Evolutionary conservation across 2,888 invertebrate genomes (phyloP), one percentile per base, ranked within the genome.

Genomic region (Drosophila diplacantha): DNA sequence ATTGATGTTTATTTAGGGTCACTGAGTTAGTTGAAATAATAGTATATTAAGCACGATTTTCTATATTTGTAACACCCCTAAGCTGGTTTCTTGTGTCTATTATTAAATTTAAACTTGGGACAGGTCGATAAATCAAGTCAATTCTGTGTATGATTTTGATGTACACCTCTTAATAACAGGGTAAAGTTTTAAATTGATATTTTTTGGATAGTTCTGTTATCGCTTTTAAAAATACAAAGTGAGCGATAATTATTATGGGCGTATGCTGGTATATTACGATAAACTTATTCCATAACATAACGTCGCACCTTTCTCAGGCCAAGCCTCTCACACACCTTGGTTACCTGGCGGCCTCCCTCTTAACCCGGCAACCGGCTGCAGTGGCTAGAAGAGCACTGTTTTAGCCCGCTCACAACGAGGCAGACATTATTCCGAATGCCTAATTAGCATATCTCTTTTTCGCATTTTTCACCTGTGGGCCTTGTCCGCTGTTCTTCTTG

Each of bases 231-330:
- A 20, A 29, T n/a, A 26, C 12, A 39, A 26, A 12, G 29, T 12
- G 5, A 8, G 12, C 18, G 29, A 44, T 44, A 44, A 31, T 43
- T 32, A 31, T 4, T 24, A 1, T 18, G 22, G 9, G 24, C 26
- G 16, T 22, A 34, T 24, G 11, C 29, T n/a, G 18, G 29, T 29
- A 9, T 38, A 3, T 18, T 18, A 18, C 18, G n/a, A 24, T 29
- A 22, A 29, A 37, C 18, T 31, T 11, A 11, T 22, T 6, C 22
- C n/a, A 29, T 31, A 31, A 7, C 39, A 22, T 50, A 29, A 11
- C 34, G n/a, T 60, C 34, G 24, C 60, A 47, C 61, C 60, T 38
- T 31, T 29, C 11, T 39, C 58, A 32, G 29, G 58, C 60, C 60
- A 43, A 31, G 51, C 63, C 63, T 34, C 41, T 50, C 31, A 35